phyloP scores from a whole-genome alignment of 2,113 vertebrate species.

The Crypturellus undulatus region DNA sequence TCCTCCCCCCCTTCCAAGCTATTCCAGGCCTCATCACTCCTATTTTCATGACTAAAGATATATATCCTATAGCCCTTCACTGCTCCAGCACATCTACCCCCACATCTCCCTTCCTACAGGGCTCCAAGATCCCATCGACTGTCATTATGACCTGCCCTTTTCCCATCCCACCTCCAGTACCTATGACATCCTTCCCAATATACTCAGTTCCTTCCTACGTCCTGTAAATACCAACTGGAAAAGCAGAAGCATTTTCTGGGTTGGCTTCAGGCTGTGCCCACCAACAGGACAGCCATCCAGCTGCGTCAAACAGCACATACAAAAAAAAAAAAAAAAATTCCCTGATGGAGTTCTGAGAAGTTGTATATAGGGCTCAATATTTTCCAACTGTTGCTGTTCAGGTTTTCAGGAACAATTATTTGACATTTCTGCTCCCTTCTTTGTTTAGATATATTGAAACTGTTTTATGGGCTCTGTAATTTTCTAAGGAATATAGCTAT shows the following conservation, averaged over 20 bases:
- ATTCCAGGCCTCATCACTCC: background rate
- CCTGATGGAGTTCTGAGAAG: no score
- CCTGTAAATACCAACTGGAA: no score
- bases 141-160: background rate
- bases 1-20: background rate
- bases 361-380: background rate
- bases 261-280: background rate
- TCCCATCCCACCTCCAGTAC: background rate
- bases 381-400: background rate
- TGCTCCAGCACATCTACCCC: background rate
- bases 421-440: background rate
- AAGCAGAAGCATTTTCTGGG: background rate
- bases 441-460: background rate
- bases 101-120: rapidly evolving
- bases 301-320: background rate
- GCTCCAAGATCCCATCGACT: background rate
- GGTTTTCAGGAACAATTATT: background rate
- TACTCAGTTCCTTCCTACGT: background rate
- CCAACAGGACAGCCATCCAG: background rate
- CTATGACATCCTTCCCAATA: background rate
- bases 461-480: background rate
- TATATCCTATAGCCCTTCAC: background rate
- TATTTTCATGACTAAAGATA: background rate
- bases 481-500: background rate
- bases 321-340: no score